phyloP scores from a whole-genome alignment of 1,140 invertebrate species.

The Parasteatoda tepidariorum region DNA sequence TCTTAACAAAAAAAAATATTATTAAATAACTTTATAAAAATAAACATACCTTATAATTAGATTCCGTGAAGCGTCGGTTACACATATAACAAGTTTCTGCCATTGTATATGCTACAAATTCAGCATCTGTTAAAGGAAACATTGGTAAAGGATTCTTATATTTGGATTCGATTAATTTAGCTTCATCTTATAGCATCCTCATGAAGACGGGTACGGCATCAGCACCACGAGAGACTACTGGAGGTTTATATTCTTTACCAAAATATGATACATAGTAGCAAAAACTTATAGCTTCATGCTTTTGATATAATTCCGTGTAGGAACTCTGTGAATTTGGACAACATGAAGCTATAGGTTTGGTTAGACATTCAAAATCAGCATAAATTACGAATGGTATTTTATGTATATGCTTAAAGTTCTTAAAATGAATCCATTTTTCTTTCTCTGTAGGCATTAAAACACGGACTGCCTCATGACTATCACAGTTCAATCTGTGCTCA shows the following conservation, averaged over 20 bases:
- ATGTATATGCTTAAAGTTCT: too few species aligned
- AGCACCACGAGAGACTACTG: not conserved
- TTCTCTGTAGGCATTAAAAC: too few species aligned
- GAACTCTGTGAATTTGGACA: not conserved
- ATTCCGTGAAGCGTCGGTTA: too few species aligned
- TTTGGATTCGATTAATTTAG: not conserved
- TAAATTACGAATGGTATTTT: too few species aligned
- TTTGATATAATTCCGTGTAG: not conserved
- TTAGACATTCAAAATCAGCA: slow-evolving; percentile 23
- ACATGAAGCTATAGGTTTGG: not conserved
- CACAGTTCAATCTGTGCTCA: too few species aligned
- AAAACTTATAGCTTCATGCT: not conserved
- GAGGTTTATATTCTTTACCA: not conserved
- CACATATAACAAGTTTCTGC: not conserved
- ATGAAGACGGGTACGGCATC: not conserved
- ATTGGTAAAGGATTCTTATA: not conserved
- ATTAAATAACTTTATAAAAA: too few species aligned
- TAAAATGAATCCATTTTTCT: too few species aligned
- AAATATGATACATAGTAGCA: not conserved
- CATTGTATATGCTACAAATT: not conserved
- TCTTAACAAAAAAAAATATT: too few species aligned
- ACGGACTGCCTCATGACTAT: too few species aligned
- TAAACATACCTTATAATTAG: too few species aligned
- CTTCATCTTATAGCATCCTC: not conserved
- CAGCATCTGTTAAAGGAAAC: not conserved